Percentiles rank a stretch among this genome's conserved stretches.
These are phyloP conservation scores for Aphaenogaster ashmeadi DNA, from an alignment of 1,140 invertebrate genomes.

Conservation along the genomic window DNA sequence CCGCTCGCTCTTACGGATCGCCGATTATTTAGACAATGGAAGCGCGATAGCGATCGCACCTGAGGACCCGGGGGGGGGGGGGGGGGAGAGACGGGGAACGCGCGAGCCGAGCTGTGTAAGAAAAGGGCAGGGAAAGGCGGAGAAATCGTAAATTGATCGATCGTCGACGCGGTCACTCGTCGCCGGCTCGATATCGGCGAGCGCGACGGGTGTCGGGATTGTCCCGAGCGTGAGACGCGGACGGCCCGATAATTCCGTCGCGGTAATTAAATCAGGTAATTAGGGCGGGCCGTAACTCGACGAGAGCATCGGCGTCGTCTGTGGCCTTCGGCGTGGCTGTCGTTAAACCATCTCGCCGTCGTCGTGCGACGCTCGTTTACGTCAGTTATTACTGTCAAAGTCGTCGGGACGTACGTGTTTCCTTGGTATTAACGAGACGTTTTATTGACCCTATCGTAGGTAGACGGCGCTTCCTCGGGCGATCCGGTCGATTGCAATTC, in stretches of 20 bases:
- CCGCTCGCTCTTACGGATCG: constrained; percentile 37
- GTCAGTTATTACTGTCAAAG: constrained; percentile 72
- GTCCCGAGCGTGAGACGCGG: constrained; percentile 54
- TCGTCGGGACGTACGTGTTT: constrained; percentile 61
- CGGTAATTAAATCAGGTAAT: constrained; percentile 77
- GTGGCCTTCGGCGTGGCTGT: constrained; percentile 56
- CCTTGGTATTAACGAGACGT: constrained; percentile 68
- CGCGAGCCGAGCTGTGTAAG: not conserved
- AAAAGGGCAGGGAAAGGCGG: constrained; percentile 49
- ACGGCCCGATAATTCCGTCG: constrained; percentile 68
- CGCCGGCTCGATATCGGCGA: constrained; percentile 55
- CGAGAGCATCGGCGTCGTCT: constrained; percentile 8
- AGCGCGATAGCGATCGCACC: constrained; percentile 61
- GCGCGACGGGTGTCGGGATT: constrained; percentile 66
- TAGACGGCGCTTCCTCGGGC: constrained; percentile 7
- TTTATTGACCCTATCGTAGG: constrained; percentile 59
- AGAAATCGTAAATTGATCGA: constrained; percentile 68
- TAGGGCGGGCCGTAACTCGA: constrained; percentile 68
- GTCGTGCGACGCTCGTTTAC: constrained; percentile 55
- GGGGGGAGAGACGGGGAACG: constrained; percentile 27
- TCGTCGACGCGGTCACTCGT: constrained; percentile 49
- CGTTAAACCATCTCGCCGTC: constrained; percentile 68
- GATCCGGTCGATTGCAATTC: constrained; percentile 33
- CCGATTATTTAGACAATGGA: constrained; percentile 72
- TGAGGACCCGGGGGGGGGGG: constrained; percentile 19